Evolutionary conservation across 2,888 invertebrate genomes (phyloP), one percentile per base, ranked within the genome.

Genomic region (Creontiades dilutus): DNA sequence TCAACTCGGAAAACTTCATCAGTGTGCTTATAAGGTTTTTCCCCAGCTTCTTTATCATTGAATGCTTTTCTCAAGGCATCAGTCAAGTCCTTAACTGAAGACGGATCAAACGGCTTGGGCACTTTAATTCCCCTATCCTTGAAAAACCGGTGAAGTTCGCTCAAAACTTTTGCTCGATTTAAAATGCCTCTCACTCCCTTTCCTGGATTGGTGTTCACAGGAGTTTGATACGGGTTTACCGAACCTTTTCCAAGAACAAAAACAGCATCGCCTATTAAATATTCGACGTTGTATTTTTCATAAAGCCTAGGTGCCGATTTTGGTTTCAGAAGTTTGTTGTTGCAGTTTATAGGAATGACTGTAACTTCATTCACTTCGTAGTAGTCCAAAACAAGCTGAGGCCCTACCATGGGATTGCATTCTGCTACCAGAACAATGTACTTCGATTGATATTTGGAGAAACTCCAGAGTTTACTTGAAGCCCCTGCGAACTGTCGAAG

Each of bases 1-100:
- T 99, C 99, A 91, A 96, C 95, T 93, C 97, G 97, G 93, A 97
- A 97, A 0, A 98, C 95, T 7, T 94, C 93, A 93, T 96, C 95
- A 19, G 84, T 85, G 13, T 46, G 61, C 46, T 82, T 14, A 23
- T 68, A 68, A 0, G 68, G 68, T 23, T 9, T 68, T 68, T 27
- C 23, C 9, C 68, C 68, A 23, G 5, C 23, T 9, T 68, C 23
- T 9, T 23, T 68, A 12, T 68, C 0, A 13, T 19, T 12, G 13
- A 68, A 68, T 7, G 68, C 68, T 11, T 5, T 0, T 19, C 92
- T 92, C 55, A 93, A 91, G 46, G 92, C 91, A 19, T 91, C 91
- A 90, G 92, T 92, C 84, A 93, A 92, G 14, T 92, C 92, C 16
- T 92, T 92, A 23, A 91, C 82, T 27, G 94, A 92, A 93, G 94